Conservation (phyloP, 2,888 invertebrate genomes). For the Lysandra coridon region DNA sequence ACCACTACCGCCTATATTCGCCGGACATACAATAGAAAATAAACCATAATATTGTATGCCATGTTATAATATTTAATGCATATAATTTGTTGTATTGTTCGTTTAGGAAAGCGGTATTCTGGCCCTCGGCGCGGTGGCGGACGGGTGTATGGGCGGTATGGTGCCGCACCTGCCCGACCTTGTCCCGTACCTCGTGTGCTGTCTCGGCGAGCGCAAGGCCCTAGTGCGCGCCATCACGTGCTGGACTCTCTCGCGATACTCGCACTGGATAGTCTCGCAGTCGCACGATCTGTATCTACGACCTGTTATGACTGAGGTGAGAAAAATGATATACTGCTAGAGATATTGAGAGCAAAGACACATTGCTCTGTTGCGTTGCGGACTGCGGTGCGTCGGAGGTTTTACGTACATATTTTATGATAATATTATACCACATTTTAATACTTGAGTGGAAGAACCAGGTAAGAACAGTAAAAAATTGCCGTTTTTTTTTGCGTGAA, state of each 20-base stretch:
- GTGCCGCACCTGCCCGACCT: constrained; percentile 97
- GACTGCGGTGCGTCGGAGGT: too few species aligned
- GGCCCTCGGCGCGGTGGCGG: constrained; percentile 95
- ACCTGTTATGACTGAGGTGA: constrained; percentile 94
- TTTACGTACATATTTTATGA: too few species aligned
- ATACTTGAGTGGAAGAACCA: too few species aligned
- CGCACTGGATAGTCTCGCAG: constrained; percentile 98
- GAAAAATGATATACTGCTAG: not conserved
- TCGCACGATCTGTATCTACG: constrained; percentile 96
- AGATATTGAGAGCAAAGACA: too few species aligned
- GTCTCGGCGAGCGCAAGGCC: constrained; percentile 96
- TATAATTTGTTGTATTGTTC: not conserved
- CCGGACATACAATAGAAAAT: too few species aligned
- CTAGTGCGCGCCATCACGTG: constrained; percentile 98
- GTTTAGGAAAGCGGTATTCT: constrained; percentile 91
- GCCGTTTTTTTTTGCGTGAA: too few species aligned
- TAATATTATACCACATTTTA: too few species aligned
- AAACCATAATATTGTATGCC: too few species aligned
- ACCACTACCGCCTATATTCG: too few species aligned
- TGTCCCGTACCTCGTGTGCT: constrained; percentile 96
- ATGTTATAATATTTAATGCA: too few species aligned
- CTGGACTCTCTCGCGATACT: constrained; percentile 98
- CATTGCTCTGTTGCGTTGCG: too few species aligned
- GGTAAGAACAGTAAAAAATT: too few species aligned
- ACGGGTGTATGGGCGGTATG: constrained; percentile 98